phyloP scores from a whole-genome alignment of 2,888 invertebrate species.

The Lithophane socia region DNA sequence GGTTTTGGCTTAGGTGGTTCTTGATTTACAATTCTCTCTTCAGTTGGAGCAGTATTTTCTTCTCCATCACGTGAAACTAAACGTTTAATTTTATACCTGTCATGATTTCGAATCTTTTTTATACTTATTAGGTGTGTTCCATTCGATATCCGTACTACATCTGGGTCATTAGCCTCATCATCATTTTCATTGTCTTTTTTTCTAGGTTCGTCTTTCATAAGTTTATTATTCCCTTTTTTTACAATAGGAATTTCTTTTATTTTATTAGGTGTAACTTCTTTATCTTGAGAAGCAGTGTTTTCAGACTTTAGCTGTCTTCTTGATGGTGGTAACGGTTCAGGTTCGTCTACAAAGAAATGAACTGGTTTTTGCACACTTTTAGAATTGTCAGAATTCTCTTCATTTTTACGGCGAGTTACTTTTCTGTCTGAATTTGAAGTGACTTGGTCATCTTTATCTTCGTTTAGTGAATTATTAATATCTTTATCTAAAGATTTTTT shows the following conservation, averaged over 20 bases:
- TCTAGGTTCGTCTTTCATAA: not conserved
- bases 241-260: conserved; percentile 27
- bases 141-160: conserved; percentile 33
- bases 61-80: not conserved
- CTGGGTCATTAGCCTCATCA: conserved; percentile 2
- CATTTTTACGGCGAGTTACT: not conserved
- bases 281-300: not conserved
- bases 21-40: conserved; percentile 49
- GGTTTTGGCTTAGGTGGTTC: conserved; percentile 7
- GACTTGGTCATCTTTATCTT: not conserved
- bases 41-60: not conserved
- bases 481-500: not conserved
- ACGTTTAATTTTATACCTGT: conserved; percentile 3
- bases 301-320: conserved; percentile 6
- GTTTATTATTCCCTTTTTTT: not conserved
- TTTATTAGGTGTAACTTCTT: conserved; percentile 12
- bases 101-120: conserved; percentile 30
- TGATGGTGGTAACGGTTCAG: conserved; percentile 31
- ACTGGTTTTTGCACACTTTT: conserved; percentile 13
- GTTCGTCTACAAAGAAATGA: conserved; percentile 46
- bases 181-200: not conserved
- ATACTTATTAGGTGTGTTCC: conserved; percentile 53
- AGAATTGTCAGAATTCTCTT: not conserved
- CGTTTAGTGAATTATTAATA: not conserved
- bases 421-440: not conserved